phyloP scores from a whole-genome alignment of 2,113 vertebrate species.

The Bostrychus sinensis region DNA sequence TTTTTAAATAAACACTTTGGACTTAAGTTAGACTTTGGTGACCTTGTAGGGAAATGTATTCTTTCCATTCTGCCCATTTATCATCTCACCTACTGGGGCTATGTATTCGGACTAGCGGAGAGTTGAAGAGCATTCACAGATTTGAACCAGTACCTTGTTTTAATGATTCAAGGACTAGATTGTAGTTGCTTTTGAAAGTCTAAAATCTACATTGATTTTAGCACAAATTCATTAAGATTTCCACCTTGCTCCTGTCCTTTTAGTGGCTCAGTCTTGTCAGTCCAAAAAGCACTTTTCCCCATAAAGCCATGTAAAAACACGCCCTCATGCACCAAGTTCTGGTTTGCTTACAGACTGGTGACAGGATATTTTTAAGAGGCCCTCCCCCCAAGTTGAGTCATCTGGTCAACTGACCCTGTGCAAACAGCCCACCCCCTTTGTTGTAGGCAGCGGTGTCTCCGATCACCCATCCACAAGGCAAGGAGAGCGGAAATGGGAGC shows the following conservation, averaged over 20 bases:
- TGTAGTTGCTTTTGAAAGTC: not conserved
- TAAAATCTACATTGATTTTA: not conserved
- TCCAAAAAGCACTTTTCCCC: constrained; percentile 13
- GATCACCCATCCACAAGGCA: constrained; percentile 19
- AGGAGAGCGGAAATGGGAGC: constrained; percentile 14
- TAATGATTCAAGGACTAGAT: not conserved
- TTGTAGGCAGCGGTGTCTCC: constrained; percentile 15
- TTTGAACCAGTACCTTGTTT: not conserved
- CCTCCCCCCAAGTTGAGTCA: constrained; percentile 15
- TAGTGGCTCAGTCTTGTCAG: constrained; percentile 16
- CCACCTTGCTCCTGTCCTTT: not conserved
- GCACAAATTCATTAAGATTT: not conserved
- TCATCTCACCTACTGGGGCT: not conserved
- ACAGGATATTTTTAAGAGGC: constrained; percentile 61
- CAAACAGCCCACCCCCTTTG: not conserved
- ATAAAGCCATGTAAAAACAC: constrained; percentile 32
- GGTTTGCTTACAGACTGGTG: constrained; percentile 4
- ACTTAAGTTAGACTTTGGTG: not conserved
- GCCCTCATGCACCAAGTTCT: not conserved
- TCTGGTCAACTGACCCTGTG: constrained; percentile 21
- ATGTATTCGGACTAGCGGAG: not conserved
- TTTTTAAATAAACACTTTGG: not conserved
- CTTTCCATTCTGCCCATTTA: not conserved
- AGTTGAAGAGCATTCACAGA: not conserved
- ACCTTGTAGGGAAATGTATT: constrained; percentile 5